Conservation (phyloP, 2,797 vertebrate genomes). For the Notolabrus celidotus region DNA sequence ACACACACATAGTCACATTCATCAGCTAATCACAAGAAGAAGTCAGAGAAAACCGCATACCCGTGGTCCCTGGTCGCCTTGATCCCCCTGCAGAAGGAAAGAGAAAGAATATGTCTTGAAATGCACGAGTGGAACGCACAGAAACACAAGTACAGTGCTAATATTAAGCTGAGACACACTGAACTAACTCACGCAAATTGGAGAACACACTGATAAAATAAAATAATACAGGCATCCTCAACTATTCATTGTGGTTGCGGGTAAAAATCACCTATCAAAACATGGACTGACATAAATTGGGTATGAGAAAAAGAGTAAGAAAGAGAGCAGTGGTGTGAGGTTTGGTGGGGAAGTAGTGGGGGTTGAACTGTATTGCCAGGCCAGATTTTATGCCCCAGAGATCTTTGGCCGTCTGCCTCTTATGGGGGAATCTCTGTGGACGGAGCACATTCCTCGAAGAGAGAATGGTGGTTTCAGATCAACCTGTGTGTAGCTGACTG, state of each 20-base stretch:
- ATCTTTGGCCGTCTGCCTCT: slow-evolving; percentile 58
- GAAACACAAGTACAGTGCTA: slow-evolving; percentile 19
- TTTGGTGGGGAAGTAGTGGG: slow-evolving; percentile 53
- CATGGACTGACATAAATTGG: slow-evolving; percentile 73
- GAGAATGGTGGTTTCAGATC: slow-evolving; percentile 49
- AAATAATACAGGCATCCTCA: slow-evolving; percentile 75
- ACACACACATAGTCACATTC: slow-evolving; percentile 70
- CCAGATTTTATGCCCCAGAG: slow-evolving; percentile 69
- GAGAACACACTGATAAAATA: slow-evolving; percentile 77
- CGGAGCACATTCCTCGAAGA: slow-evolving; percentile 9
- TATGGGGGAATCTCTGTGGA: slow-evolving; percentile 37
- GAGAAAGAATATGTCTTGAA: slow-evolving; percentile 63
- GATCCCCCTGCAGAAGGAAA: slow-evolving; percentile 94
- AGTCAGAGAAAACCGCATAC: slow-evolving; percentile 86
- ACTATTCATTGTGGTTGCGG: slow-evolving; percentile 75
- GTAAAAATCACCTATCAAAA: slow-evolving; percentile 83
- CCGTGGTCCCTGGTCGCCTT: slow-evolving; percentile 99
- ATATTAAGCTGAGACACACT: slow-evolving; percentile 52
- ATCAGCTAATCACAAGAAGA: slow-evolving; percentile 76
- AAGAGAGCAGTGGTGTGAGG: slow-evolving; percentile 55
- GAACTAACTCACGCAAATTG: slow-evolving; percentile 61
- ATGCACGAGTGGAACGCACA: slow-evolving; percentile 20
- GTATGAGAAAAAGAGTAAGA: slow-evolving; percentile 49
- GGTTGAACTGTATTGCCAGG: slow-evolving; percentile 49
- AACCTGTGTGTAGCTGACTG: slow-evolving; percentile 47